These are phyloP conservation scores for Microcebus griseorufus DNA, from an alignment of 2,113 vertebrate species.

Conservation along the genomic window DNA sequence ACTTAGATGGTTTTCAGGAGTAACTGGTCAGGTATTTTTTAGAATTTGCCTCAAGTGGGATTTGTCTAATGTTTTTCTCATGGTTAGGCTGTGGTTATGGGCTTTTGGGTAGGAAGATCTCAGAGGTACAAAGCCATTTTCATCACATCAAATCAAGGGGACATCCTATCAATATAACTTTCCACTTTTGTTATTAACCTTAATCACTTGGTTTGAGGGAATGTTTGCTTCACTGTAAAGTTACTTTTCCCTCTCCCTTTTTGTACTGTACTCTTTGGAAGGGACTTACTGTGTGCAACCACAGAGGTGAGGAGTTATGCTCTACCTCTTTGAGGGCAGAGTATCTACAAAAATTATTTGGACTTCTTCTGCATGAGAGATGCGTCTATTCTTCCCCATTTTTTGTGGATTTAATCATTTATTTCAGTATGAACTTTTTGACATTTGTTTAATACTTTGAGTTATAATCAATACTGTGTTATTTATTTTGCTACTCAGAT, in stretches of 20 bases:
- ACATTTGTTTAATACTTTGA: not conserved
- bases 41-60: not conserved
- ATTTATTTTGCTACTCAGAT: not conserved
- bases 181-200: not conserved
- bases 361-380: not conserved
- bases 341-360: not conserved
- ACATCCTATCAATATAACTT: not conserved
- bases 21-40: not conserved
- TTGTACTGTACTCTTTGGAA: not conserved
- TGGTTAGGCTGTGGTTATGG: not conserved
- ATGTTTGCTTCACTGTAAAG: not conserved
- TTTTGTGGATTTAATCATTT: not conserved
- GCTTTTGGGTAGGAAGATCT: not conserved
- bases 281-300: not conserved
- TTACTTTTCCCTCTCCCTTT: not conserved
- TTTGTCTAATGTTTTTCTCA: conserved; percentile 11
- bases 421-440: not conserved
- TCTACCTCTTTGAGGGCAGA: not conserved
- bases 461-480: not conserved
- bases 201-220: not conserved
- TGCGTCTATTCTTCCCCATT: not conserved
- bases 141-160: not conserved
- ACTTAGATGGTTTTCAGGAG: not conserved
- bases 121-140: not conserved
- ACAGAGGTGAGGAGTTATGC: not conserved